These are phyloP conservation scores for Naso thynnoides DNA, from an alignment of 2,797 vertebrate genomes.

Conservation along the genomic window DNA sequence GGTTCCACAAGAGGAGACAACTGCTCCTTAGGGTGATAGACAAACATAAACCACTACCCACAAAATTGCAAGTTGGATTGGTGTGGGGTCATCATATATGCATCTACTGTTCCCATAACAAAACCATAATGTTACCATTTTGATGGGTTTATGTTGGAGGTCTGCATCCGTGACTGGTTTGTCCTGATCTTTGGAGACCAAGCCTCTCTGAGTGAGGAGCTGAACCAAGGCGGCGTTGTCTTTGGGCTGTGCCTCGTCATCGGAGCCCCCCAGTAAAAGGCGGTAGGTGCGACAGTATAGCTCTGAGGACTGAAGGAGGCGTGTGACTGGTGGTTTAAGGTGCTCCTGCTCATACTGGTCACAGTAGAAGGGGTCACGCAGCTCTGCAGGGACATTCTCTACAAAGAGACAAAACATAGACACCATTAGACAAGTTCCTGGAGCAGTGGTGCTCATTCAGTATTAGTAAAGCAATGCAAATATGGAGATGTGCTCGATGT, in stretches of 20 bases:
- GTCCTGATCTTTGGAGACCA: constrained; percentile 83
- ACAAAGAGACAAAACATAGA: constrained; percentile 53
- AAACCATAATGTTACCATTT: constrained; percentile 86
- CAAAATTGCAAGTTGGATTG: background rate
- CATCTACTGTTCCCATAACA: background rate
- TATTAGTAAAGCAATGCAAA: background rate
- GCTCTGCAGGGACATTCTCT: constrained; percentile 93
- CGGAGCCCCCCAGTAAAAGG: constrained; percentile 73
- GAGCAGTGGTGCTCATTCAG: background rate
- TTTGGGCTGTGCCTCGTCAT: constrained; percentile 78
- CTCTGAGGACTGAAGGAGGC: constrained; percentile 90
- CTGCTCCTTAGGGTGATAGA: background rate
- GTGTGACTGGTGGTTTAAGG: constrained; percentile 92
- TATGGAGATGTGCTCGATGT: background rate
- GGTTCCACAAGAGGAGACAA: constrained; percentile 10
- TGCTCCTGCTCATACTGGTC: constrained; percentile 98
- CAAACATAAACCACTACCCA: constrained; percentile 14
- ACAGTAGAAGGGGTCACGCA: constrained; percentile 94
- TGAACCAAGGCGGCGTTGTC: constrained; percentile 87
- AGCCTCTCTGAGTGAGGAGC: constrained; percentile 83
- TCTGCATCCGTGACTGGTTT: constrained; percentile 86
- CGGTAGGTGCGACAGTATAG: constrained; percentile 91
- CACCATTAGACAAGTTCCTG: constrained; percentile 31
- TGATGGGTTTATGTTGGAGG: constrained; percentile 90
- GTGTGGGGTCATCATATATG: background rate